phyloP scores from a whole-genome alignment of 2,888 invertebrate species.

The Dryobotodes eremita region DNA sequence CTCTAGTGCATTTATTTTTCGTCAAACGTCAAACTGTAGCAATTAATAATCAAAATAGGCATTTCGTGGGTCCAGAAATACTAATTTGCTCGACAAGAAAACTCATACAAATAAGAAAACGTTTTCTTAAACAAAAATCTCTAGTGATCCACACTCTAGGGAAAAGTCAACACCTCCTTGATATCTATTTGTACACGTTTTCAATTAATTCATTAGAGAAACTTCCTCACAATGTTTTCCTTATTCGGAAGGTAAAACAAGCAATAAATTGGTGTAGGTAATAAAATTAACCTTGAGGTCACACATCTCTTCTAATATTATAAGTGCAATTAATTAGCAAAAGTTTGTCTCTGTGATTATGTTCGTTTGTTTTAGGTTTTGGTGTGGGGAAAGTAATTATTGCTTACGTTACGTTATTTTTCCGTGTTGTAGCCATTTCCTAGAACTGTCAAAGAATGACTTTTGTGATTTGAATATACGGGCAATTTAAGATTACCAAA shows the following conservation, averaged over 20 bases:
- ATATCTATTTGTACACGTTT: conserved; percentile 13
- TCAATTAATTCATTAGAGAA: conserved; percentile 26
- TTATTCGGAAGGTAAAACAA: neutral
- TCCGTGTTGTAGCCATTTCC: too few relatives aligned
- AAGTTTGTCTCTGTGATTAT: neutral
- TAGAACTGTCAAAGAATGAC: too few relatives aligned
- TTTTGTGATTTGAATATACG: too few relatives aligned
- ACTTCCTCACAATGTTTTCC: conserved; percentile 26
- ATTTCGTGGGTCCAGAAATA: too few relatives aligned
- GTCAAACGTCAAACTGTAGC: too few relatives aligned
- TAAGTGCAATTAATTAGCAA: neutral
- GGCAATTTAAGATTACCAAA: too few relatives aligned
- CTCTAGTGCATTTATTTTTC: too few relatives aligned
- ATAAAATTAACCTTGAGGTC: conserved; percentile 10
- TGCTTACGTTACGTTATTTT: too few relatives aligned
- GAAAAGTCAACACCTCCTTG: neutral
- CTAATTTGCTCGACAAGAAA: neutral
- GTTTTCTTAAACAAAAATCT: neutral
- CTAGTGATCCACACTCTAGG: neutral
- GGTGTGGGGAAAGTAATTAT: too few relatives aligned
- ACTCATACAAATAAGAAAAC: neutral
- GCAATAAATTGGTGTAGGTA: conserved; percentile 14
- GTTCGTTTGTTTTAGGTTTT: neutral
- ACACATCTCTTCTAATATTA: neutral
- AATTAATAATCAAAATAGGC: too few relatives aligned